Evolutionary conservation across 2,888 invertebrate genomes (phyloP).

Genomic region (Eueremaeus valkanovi): DNA sequence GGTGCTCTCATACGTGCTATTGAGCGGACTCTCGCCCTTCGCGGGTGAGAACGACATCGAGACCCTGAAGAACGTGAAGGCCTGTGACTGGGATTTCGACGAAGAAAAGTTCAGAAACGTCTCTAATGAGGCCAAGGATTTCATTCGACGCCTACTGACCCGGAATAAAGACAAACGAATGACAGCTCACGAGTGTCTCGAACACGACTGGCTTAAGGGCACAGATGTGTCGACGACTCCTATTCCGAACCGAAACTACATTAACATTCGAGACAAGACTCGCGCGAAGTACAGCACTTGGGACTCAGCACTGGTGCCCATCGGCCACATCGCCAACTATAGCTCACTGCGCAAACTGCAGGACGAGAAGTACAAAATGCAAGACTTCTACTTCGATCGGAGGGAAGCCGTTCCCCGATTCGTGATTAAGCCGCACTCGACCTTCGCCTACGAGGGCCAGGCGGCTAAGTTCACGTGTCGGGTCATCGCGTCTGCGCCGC

Average conservation of each 20-base stretch:
- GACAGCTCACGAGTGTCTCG: slow-evolving; percentile 94
- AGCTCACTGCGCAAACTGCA: slow-evolving; percentile 91
- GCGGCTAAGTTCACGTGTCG: slow-evolving; percentile 96
- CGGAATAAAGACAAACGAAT: slow-evolving; percentile 95
- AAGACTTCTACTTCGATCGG: slow-evolving; percentile 92
- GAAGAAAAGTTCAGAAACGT: slow-evolving; percentile 68
- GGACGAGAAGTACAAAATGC: slow-evolving; percentile 92
- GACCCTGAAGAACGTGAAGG: slow-evolving; percentile 94
- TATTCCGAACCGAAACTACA: slow-evolving; percentile 79
- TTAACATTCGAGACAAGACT: slow-evolving; percentile 79
- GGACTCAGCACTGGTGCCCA: slow-evolving; percentile 80
- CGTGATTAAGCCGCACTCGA: slow-evolving; percentile 91
- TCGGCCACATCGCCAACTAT: slow-evolving; percentile 95
- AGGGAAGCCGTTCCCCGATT: slow-evolving; percentile 97
- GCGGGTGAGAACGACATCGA: slow-evolving; percentile 98
- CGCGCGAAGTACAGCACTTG: slow-evolving; percentile 64
- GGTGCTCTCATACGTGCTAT: slow-evolving; percentile 93
- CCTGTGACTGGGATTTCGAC: slow-evolving; percentile 99
- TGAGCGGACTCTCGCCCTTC: slow-evolving; percentile 97
- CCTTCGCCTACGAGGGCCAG: slow-evolving; percentile 95
- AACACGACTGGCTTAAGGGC: slow-evolving; percentile 84
- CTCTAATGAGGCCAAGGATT: slow-evolving; percentile 96
- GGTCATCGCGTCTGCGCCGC: slow-evolving; percentile 81
- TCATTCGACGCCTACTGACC: slow-evolving; percentile 84
- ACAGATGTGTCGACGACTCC: slow-evolving; percentile 59